Conservation (phyloP, 2,888 invertebrate genomes). For the Dynastes hyllus region DNA sequence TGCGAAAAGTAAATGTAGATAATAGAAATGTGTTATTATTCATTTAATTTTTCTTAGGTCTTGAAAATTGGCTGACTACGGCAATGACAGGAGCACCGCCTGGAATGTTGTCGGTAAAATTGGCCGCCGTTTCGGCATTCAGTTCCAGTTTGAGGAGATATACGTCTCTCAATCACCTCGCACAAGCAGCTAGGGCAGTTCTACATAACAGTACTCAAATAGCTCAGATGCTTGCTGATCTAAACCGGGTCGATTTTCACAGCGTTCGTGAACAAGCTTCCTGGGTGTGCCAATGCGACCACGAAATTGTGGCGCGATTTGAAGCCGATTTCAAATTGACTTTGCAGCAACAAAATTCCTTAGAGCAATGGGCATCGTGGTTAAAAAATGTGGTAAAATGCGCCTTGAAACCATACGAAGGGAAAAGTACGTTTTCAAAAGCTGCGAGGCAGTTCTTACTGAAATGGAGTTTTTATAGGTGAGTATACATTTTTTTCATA, state of each 20-base stretch:
- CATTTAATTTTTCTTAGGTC: constrained; percentile 69
- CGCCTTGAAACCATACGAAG: constrained; percentile 91
- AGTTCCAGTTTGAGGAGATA: constrained; percentile 96
- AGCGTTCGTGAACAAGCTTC: constrained; percentile 95
- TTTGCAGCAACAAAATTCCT: constrained; percentile 90
- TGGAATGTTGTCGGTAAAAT: constrained; percentile 87
- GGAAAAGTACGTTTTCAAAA: constrained; percentile 86
- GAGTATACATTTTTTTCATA: constrained; percentile 52
- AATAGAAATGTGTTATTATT: background rate
- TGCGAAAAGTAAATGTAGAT: constrained; percentile 79
- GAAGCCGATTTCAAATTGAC: constrained; percentile 96
- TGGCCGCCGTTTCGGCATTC: constrained; percentile 90
- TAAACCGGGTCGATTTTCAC: constrained; percentile 98
- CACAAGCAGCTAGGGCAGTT: constrained; percentile 94
- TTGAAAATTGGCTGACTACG: constrained; percentile 90
- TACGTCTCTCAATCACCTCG: constrained; percentile 97
- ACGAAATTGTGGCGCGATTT: constrained; percentile 82
- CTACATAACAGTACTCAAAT: constrained; percentile 96
- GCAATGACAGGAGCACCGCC: constrained; percentile 92
- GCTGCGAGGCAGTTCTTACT: constrained; percentile 94
- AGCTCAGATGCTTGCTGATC: constrained; percentile 95
- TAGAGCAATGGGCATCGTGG: constrained; percentile 99
- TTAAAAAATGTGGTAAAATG: constrained; percentile 93
- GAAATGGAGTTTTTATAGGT: constrained; percentile 99
- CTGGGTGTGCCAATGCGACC: constrained; percentile 98